A percentile compares a stretch with the other conserved stretches of the same genome.
These are phyloP conservation scores for Cheirogaleus medius DNA, from an alignment of 2,113 vertebrate species.

Conservation along the genomic window DNA sequence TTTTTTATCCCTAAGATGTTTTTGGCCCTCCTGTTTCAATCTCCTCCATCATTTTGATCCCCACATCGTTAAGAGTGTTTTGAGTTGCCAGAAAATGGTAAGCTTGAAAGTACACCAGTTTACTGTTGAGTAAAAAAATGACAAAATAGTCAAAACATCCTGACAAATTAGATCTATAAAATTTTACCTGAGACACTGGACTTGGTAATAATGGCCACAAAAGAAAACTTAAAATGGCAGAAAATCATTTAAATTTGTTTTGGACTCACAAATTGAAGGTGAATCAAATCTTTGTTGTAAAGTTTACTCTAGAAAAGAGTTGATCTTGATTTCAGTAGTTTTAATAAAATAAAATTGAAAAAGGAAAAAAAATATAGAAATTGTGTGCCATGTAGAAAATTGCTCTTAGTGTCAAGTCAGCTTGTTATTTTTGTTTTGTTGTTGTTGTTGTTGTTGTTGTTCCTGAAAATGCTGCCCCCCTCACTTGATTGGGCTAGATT, in stretches of 20 bases:
- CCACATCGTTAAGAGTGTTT: background rate
- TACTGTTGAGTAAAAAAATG: background rate
- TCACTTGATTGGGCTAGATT: background rate
- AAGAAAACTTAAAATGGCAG: background rate
- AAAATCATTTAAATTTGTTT: constrained; percentile 27
- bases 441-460: background rate
- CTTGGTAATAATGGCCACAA: background rate
- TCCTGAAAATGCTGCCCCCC: background rate
- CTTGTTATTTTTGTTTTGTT: background rate
- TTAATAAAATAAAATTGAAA: constrained; percentile 33
- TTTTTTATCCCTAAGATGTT: background rate
- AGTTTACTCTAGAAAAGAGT: background rate
- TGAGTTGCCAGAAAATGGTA: background rate
- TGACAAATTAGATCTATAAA: background rate
- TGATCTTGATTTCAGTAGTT: constrained; percentile 4
- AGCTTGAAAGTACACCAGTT: background rate
- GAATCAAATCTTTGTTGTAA: background rate
- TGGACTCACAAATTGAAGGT: background rate
- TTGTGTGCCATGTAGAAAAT: background rate
- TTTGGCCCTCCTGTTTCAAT: background rate
- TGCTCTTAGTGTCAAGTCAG: background rate
- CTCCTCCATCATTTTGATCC: background rate
- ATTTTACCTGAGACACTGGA: constrained; percentile 15
- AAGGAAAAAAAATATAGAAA: background rate
- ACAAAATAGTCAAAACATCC: background rate